phyloP scores from a whole-genome alignment of 35 echinoderm and acorn worm genomes.

The Lytechinus variegatus region DNA sequence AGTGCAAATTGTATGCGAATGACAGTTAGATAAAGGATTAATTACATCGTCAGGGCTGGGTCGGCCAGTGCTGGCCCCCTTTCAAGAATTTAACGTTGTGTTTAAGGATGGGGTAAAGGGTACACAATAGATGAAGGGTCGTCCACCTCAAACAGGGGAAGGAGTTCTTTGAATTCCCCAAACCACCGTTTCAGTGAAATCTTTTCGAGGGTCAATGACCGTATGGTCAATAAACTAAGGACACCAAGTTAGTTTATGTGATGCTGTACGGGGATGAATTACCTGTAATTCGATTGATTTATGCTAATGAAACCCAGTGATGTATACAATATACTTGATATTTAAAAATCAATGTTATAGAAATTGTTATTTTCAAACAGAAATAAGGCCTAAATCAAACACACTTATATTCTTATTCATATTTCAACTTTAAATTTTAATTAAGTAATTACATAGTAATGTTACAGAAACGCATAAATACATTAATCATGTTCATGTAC shows the following conservation, averaged over 20 bases:
- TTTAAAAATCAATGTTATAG: not conserved
- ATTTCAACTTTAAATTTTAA: too few species aligned
- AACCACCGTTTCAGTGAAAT: conserved; percentile 17
- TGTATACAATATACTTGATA: not conserved
- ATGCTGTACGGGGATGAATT: not conserved
- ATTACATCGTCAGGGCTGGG: conserved; percentile 7
- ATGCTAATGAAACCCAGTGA: not conserved
- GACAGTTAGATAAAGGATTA: conserved; percentile 47
- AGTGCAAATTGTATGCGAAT: not conserved
- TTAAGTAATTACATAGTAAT: too few species aligned
- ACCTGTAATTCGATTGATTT: not conserved
- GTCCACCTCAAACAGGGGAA: not conserved
- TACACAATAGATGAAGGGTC: not conserved
- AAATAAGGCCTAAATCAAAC: too few species aligned
- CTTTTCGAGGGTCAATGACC: not conserved
- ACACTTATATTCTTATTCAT: too few species aligned
- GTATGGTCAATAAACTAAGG: not conserved
- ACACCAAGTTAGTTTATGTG: not conserved
- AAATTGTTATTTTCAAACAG: too few species aligned
- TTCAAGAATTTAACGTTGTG: not conserved
- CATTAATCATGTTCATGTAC: too few species aligned
- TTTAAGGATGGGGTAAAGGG: conserved; percentile 18
- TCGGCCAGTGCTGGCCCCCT: not conserved
- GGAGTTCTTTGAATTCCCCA: not conserved
- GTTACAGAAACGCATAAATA: too few species aligned